Evolutionary conservation across 2,797 vertebrate species (phyloP), one percentile per base, ranked within the genome.

Genomic region (Micropoecilia bifurca): DNA sequence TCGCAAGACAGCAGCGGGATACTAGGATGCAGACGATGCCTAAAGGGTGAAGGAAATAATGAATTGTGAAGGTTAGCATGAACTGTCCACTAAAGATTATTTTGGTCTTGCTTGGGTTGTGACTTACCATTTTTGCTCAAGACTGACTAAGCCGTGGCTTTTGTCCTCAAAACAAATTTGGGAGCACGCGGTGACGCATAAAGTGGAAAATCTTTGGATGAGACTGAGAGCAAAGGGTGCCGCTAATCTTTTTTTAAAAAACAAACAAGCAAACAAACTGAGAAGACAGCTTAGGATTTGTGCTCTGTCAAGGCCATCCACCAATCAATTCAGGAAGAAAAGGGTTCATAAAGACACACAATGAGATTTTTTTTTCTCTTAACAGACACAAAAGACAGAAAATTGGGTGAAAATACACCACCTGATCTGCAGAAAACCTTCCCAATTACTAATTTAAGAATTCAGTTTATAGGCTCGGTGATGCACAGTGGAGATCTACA

Each of bases 401-500:
- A n/a, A 41, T 14, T 41, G 39, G 39, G 39, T 55, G 18, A 1
- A 69, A 68, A 68, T 10, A 41, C 66, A 66, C 20, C 9, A n/a
- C 66, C 39, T 69, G 39, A 69, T 47, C 59, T 39, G 2, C 36
- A 48, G 55, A 68, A 74, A 76, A 77, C 36, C 45, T 86, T 74
- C 14, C 48, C 5, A 39, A 74, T 81, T 48, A 82, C 85, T 78
- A 80, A 86, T 80, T 76, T 39, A 80, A 22, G 45, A 9, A 59
- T 77, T 84, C n/a, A 75, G 41, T 61, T 74, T 73, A 73, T 61
- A 63, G 4, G 45, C 68, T 73, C 3, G 0, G 25, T 50, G 41
- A 73, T 80, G 80, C 79, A 71, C 68, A 25, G 71, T 43, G 73
- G 61, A 68, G 71, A 73, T 83, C 85, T 74, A 78, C 83, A 84